These are phyloP conservation scores for Syngnathus scovelli DNA, from an alignment of 2,113 vertebrate genomes.

Conservation along the genomic window DNA sequence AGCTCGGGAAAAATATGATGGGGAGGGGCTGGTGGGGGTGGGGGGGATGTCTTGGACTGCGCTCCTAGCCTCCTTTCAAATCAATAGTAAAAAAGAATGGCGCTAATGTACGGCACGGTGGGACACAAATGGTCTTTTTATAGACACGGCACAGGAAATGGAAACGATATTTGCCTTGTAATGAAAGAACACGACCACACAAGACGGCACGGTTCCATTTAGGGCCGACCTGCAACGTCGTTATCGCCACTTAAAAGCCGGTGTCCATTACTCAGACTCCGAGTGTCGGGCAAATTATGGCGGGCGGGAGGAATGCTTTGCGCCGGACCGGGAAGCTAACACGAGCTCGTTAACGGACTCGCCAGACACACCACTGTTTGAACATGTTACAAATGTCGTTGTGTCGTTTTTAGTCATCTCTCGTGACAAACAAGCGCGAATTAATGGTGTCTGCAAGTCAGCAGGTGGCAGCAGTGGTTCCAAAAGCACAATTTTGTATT, in stretches of 20 bases:
- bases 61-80: conserved; percentile 56
- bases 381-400: not conserved
- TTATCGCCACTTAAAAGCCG: conserved; percentile 43
- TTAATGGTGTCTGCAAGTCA: not conserved
- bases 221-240: conserved; percentile 46
- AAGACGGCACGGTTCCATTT: conserved; percentile 50
- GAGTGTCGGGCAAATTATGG: conserved; percentile 27
- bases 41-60: conserved; percentile 30
- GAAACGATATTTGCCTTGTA: conserved; percentile 61
- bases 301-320: conserved; percentile 7
- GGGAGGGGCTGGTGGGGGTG: too few species aligned
- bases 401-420: not conserved
- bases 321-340: conserved; percentile 24
- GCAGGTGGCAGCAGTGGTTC: not conserved
- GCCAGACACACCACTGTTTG: not conserved
- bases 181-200: conserved; percentile 62
- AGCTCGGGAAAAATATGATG: conserved; percentile 33
- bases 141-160: conserved; percentile 52
- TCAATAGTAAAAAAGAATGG: conserved; percentile 67
- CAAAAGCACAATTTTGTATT: not conserved
- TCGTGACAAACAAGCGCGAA: not conserved
- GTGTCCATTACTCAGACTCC: conserved; percentile 46
- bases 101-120: conserved; percentile 56
- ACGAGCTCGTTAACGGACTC: conserved; percentile 4
- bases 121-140: conserved; percentile 63